Conservation (phyloP, 2,797 vertebrate species). For the Chaenodraco wilsoni region DNA sequence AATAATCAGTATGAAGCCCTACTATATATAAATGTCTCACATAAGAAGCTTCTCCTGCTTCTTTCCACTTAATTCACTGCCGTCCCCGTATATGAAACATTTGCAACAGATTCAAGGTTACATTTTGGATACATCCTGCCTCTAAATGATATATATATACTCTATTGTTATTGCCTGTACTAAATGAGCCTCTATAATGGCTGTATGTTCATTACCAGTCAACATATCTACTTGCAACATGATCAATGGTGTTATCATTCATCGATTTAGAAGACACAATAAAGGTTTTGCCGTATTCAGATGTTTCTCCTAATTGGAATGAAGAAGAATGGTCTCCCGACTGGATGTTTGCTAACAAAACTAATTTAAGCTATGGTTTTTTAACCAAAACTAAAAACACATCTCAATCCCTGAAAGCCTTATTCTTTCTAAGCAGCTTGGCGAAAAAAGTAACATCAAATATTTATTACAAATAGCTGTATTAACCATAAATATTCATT, state of each 20-base stretch:
- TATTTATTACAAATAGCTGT: slow-evolving; percentile 77
- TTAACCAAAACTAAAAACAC: slow-evolving; percentile 10
- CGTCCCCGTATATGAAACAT: not conserved
- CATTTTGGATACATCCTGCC: not conserved
- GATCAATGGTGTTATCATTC: slow-evolving; percentile 1
- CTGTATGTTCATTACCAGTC: not conserved
- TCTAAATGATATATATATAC: not conserved
- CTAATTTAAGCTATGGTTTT: not conserved
- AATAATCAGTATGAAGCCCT: not conserved
- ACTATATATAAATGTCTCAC: not conserved
- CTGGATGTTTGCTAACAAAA: slow-evolving; percentile 1
- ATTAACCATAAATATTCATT: slow-evolving; percentile 81
- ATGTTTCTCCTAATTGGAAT: not conserved
- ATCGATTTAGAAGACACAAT: not conserved
- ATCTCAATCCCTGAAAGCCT: slow-evolving; percentile 31
- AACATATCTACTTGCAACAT: slow-evolving; percentile 5
- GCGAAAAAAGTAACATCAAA: slow-evolving; percentile 74
- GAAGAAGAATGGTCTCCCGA: not conserved
- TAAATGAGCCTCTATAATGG: not conserved
- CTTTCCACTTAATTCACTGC: not conserved
- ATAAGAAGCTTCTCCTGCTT: not conserved
- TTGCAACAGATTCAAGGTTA: not conserved
- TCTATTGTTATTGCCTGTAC: not conserved
- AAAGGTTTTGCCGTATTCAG: not conserved
- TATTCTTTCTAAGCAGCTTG: slow-evolving; percentile 46